Base-by-base conservation (phyloP, 2,797 vertebrate genomes). In the Carapus acus region DNA sequence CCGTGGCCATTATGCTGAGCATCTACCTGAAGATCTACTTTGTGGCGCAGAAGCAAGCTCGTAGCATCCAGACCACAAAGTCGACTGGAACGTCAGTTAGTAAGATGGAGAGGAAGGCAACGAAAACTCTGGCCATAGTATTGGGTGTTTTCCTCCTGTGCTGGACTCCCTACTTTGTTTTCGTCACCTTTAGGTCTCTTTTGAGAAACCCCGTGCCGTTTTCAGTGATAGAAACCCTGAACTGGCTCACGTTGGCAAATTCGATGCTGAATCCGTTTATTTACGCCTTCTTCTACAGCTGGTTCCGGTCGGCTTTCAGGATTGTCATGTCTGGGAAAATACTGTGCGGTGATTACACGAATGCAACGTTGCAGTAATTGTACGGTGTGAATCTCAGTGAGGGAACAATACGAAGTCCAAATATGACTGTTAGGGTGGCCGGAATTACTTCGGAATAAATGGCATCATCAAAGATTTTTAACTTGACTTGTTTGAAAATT, bases 211-310 rank as follows among this genome's bases (percentile, higher is more conserved):
- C 14, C 1, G 17, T 58, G 15, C 56, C 64, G 8, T 5, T 36
- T 2, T 0, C 17, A 40, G 15, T 48, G 1, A 7, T 56, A 11
- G 56, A 67, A 33, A 14, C 19, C 11, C 39, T 67, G 3, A 58
- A 54, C 15, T 64, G 53, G 60, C 7, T 72, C 7, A 21, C 44
- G 1, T 34, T 46, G 51, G 29, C 48, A 2, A 71, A 71, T 33
- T 72, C 64, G 5, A 56, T 64, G 60, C 39, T 72, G 6, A 67
- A 67, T 49, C 69, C 64, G 1, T 61, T 59, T 3, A 42, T 71
- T 8, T 67, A 67, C 36, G 69, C 59, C 36, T 67, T 63, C 52
- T 71, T 71, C 29, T 67, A 71, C 59, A 67, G 50, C 38, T 67
- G 64, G 63, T 71, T 71, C 15, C 21, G 66, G 11, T 40, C 38